A percentile compares a stretch with the other conserved stretches of the same genome.
These are phyloP conservation scores for Poeciliopsis presidionis DNA, from an alignment of 2,797 vertebrate genomes.

Conservation along the genomic window DNA sequence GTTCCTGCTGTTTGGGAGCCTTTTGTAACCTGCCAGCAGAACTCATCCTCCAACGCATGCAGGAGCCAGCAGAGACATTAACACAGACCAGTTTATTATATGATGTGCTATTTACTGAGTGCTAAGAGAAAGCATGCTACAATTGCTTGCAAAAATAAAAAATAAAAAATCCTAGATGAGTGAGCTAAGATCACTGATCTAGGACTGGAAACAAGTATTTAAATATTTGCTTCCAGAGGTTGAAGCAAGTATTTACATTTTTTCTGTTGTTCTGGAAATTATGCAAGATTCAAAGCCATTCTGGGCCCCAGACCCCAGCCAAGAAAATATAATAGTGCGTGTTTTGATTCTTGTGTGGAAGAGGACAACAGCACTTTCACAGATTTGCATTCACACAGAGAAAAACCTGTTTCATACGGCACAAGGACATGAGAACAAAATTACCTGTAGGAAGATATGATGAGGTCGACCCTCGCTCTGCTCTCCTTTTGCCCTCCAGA, in stretches of 20 bases:
- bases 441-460: no score
- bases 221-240: neutral
- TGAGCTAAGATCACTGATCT: neutral
- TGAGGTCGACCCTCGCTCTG: no score
- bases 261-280: neutral
- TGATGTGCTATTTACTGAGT: neutral
- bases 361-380: no score
- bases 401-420: no score
- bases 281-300: neutral
- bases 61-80: neutral
- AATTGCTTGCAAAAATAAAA: neutral
- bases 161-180: neutral
- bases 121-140: neutral
- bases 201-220: no score
- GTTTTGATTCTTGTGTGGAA: neutral
- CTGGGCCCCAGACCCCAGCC: neutral
- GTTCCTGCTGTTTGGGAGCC: neutral
- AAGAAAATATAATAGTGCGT: neutral
- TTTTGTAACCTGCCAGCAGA: neutral
- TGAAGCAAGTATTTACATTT: neutral
- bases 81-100: neutral
- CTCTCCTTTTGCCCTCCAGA: no score
- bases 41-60: neutral
- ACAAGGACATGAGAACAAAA: no score
- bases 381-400: no score